phyloP scores from a whole-genome alignment of 2,797 vertebrate genomes.

The Loriculus beryllinus region DNA sequence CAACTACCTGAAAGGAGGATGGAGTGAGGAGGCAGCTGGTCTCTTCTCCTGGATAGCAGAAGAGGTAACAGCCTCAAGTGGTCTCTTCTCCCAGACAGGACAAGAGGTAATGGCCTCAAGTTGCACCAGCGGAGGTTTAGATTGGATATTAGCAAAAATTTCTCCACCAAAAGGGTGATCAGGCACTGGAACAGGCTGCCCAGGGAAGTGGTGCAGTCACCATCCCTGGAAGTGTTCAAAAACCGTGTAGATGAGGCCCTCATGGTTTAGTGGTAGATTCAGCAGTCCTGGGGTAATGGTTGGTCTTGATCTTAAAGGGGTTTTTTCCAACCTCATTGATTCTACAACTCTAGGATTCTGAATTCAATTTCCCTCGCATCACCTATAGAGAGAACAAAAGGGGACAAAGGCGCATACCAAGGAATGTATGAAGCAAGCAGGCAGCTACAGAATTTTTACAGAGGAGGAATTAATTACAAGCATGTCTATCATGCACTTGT shows the following conservation, averaged over 20 bases:
- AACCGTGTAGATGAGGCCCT: background rate
- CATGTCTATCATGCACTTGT: background rate
- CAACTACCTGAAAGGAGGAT: background rate
- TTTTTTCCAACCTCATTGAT: background rate
- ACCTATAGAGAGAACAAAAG: background rate
- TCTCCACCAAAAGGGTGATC: background rate
- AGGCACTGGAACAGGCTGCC: background rate
- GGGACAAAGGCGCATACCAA: background rate
- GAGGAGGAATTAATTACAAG: background rate
- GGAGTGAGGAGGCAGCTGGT: background rate
- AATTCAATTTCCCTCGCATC: background rate
- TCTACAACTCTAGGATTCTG: background rate
- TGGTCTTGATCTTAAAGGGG: background rate
- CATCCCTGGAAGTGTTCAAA: background rate
- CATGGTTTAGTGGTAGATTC: background rate
- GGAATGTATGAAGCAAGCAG: background rate
- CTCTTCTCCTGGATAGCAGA: background rate
- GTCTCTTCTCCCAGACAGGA: background rate
- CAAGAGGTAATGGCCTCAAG: background rate
- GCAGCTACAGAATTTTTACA: background rate
- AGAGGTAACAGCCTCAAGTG: background rate
- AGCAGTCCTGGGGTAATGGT: background rate
- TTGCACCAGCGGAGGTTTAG: background rate
- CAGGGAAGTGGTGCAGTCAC: background rate
- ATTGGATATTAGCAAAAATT: background rate